Percentiles rank a stretch among this genome's conserved stretches.
phyloP scores from a whole-genome alignment of 2,797 vertebrate genomes.

The Alauda arvensis region DNA sequence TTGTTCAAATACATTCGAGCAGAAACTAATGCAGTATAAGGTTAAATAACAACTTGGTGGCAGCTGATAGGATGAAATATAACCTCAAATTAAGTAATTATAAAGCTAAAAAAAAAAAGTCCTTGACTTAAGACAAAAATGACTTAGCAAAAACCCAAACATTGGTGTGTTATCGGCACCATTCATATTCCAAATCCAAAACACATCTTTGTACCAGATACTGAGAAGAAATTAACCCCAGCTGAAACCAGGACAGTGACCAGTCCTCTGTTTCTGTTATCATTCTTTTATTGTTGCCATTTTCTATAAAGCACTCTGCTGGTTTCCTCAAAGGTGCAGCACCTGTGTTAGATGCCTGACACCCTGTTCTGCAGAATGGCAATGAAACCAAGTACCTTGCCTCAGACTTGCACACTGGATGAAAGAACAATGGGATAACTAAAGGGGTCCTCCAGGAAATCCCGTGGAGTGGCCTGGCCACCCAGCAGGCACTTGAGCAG shows the following conservation, averaged over 20 bases:
- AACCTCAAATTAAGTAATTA: background rate
- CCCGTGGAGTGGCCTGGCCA: background rate
- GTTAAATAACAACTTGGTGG: background rate
- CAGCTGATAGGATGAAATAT: background rate
- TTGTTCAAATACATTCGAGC: background rate
- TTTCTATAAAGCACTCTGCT: background rate
- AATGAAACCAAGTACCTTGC: background rate
- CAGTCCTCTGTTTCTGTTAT: background rate
- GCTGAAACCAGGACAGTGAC: background rate
- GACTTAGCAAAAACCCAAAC: background rate
- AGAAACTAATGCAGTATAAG: background rate
- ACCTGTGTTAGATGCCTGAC: background rate
- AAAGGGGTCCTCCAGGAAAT: no score
- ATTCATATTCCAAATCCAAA: background rate
- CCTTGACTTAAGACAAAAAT: background rate
- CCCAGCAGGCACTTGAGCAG: background rate
- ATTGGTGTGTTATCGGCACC: background rate
- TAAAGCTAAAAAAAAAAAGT: background rate
- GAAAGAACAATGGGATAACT: background rate
- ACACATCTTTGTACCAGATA: background rate
- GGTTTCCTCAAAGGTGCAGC: background rate
- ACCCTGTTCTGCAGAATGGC: background rate
- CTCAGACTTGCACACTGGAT: background rate
- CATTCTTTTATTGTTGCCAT: background rate
- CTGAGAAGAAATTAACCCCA: background rate